Percentiles rank a stretch among this genome's conserved stretches.
Conservation (phyloP, 2,113 vertebrate genomes). For the Motacilla tschutschensis region DNA sequence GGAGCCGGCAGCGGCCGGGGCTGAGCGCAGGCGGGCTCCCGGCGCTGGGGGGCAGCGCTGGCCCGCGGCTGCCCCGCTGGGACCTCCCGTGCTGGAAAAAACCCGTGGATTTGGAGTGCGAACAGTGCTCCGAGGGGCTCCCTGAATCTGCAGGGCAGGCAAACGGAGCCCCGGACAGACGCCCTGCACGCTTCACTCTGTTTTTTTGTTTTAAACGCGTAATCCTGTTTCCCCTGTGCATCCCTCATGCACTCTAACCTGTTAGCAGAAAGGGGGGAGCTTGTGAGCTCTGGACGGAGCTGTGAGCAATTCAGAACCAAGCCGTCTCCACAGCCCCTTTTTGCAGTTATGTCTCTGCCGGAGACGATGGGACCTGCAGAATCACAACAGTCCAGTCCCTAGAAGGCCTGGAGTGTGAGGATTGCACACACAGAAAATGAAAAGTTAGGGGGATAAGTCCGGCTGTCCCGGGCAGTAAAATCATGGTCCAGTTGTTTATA, state of each 20-base stretch:
- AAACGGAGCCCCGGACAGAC: background rate
- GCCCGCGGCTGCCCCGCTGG: background rate
- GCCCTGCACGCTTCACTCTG: background rate
- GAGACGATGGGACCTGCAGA: background rate
- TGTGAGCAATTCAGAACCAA: background rate
- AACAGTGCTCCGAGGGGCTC: rapidly evolving
- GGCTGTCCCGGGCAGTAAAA: background rate
- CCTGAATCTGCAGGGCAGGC: background rate
- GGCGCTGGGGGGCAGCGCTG: constrained; percentile 52
- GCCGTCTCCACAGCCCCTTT: rapidly evolving
- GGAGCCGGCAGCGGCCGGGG: background rate
- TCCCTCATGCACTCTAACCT: rapidly evolving
- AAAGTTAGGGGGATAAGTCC: background rate
- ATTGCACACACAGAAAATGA: background rate
- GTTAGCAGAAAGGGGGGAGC: rapidly evolving
- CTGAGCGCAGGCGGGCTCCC: background rate
- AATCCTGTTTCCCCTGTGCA: background rate
- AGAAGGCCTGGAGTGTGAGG: background rate
- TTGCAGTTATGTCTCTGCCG: background rate
- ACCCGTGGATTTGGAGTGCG: rapidly evolving
- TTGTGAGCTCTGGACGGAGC: rapidly evolving
- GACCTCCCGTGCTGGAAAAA: rapidly evolving
- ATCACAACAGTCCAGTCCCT: background rate
- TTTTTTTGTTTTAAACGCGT: background rate
- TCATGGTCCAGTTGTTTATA: rapidly evolving